Evolutionary conservation across 2,113 vertebrate species (phyloP).

Genomic region (Heterochromis multidens): DNA sequence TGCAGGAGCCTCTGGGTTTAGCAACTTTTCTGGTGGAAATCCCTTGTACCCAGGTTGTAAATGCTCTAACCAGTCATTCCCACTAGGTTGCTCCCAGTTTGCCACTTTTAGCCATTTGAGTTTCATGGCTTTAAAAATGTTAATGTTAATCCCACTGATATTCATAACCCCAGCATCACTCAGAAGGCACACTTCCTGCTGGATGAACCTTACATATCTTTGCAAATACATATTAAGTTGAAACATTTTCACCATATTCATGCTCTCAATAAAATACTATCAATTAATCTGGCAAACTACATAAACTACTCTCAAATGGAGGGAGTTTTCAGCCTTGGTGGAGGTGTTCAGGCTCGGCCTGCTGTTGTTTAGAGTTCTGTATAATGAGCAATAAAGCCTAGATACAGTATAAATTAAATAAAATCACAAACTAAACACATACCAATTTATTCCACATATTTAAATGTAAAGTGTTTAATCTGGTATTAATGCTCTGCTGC

Average conservation of each 20-base stretch:
- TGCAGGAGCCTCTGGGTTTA: background rate
- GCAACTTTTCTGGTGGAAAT: no score
- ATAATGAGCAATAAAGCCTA: background rate
- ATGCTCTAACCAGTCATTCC: background rate
- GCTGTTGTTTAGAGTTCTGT: background rate
- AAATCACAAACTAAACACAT: background rate
- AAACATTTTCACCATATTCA: background rate
- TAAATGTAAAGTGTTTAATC: background rate
- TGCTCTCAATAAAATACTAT: background rate
- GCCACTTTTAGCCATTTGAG: background rate
- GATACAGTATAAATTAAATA: background rate
- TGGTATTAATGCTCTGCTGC: background rate
- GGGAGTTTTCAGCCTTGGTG: background rate
- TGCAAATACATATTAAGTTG: background rate
- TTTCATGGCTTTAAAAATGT: background rate
- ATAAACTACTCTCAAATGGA: background rate
- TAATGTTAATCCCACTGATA: no score
- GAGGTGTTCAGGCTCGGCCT: background rate
- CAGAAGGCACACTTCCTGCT: background rate
- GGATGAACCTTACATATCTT: background rate
- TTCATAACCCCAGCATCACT: background rate
- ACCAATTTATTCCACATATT: background rate
- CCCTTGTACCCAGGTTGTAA: background rate
- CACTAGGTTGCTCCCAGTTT: background rate
- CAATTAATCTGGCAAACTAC: background rate